Base-by-base conservation (phyloP, 1,140 invertebrate genomes). In the Diabrotica virgifera region DNA sequence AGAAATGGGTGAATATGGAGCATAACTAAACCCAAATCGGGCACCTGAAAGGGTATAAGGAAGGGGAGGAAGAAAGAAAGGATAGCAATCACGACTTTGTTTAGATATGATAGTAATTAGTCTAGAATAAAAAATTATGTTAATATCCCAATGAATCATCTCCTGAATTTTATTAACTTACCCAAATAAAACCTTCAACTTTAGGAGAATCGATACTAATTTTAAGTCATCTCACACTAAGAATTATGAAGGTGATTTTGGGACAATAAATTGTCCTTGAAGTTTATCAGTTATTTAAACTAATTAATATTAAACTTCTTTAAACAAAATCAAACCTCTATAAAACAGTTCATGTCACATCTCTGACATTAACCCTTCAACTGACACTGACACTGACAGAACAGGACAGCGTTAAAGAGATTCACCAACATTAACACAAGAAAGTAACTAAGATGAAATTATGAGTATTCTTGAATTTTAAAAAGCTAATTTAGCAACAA, bases 51-150 rank as follows among this genome's bases (percentile, higher is more conserved):
- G n/a, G n/a, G n/a, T n/a, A n/a, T n/a, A n/a, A n/a, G n/a, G n/a
- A n/a, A n/a, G n/a, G n/a, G n/a, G n/a, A n/a, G n/a, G n/a, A n/a
- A n/a, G n/a, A n/a, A n/a, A n/a, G n/a, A n/a, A n/a, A n/a, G 92
- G 88, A 70, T 86, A 90, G 36, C 51, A 62, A n/a, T 62, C 60
- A 14, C 54, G 50, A 24, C 36, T 46, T 62, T 62, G 60, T 14
- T 38, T 62, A 36, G 60, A 35, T 52, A 62, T 62, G 11, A n/a
- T 58, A n/a, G 37, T 13, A 58, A 58, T 6, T n/a, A 11, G 11
- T 53, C 52, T 53, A 24, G 52, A 53, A 53, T 7, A 10, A 12
- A 53, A 53, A 9, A 24, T 24, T 12, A 11, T 51, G 9, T 51
- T 51, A 51, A 11, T 51, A 12, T 51, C 24, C 24, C 4, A 24